These are phyloP conservation scores for Melanotaenia pygmaea DNA, from an alignment of 2,797 vertebrate genomes.

Conservation along the genomic window DNA sequence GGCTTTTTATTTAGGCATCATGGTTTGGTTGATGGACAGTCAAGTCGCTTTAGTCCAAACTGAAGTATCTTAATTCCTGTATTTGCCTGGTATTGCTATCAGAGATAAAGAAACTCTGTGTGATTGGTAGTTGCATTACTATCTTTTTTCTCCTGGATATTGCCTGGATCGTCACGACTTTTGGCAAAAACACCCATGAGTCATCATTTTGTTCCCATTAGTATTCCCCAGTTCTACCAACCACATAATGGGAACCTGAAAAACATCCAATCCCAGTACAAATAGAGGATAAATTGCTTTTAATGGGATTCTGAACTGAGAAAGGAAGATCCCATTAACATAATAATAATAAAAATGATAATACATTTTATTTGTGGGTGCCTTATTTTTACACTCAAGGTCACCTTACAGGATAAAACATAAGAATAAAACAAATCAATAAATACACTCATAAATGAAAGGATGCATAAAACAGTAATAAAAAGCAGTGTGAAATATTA, in stretches of 20 bases:
- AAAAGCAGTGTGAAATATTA: too few relatives aligned
- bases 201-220: neutral
- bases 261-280: neutral
- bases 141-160: neutral
- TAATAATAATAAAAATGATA: neutral
- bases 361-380: too few relatives aligned
- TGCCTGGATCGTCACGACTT: neutral
- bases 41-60: neutral
- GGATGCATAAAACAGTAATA: too few relatives aligned
- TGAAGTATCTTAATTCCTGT: neutral
- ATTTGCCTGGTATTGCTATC: neutral
- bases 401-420: too few relatives aligned
- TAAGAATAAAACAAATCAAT: too few relatives aligned
- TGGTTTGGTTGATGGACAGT: neutral
- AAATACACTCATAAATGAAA: too few relatives aligned
- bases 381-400: too few relatives aligned
- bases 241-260: neutral
- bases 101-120: neutral
- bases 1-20: neutral
- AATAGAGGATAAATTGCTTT: neutral
- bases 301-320: neutral
- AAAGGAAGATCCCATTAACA: neutral
- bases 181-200: neutral
- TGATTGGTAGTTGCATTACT: neutral
- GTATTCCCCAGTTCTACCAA: neutral